These are phyloP conservation scores for Alviniconcha marisindica DNA, from an alignment of 1,140 invertebrate genomes.

Conservation along the genomic window DNA sequence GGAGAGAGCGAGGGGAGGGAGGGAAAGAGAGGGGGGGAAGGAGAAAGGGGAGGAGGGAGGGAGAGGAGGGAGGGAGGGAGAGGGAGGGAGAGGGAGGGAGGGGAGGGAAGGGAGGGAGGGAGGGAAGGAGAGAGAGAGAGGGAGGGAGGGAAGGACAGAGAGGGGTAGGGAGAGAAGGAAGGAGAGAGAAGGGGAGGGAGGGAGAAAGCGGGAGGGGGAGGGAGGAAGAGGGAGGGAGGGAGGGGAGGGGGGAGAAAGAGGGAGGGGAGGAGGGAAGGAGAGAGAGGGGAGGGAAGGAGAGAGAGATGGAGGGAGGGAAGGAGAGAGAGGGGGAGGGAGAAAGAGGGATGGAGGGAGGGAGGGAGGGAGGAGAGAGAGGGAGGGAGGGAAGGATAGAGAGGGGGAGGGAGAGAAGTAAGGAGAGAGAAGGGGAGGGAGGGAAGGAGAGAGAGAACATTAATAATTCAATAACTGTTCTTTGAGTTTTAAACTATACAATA, in stretches of 20 bases:
- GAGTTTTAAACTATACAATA: too few species aligned
- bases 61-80: background rate
- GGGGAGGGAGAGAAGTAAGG: too few species aligned
- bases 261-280: too few species aligned
- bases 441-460: background rate
- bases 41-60: background rate
- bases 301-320: background rate
- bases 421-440: too few species aligned
- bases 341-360: too few species aligned
- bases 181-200: too few species aligned
- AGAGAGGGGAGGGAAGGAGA: too few species aligned
- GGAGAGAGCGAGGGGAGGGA: background rate
- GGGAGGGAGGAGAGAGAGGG: background rate
- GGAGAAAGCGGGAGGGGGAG: background rate
- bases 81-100: background rate
- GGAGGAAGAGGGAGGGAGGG: background rate
- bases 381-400: background rate
- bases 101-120: background rate
- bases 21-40: background rate
- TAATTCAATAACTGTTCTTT: too few species aligned
- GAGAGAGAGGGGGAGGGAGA: background rate
- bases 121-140: background rate
- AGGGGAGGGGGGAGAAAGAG: background rate
- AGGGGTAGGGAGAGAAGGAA: too few species aligned
- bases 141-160: too few species aligned